Percentiles rank a stretch among this genome's conserved stretches.
Evolutionary conservation across 2,113 vertebrate species (phyloP).

Genomic region (Pimephales promelas): DNA sequence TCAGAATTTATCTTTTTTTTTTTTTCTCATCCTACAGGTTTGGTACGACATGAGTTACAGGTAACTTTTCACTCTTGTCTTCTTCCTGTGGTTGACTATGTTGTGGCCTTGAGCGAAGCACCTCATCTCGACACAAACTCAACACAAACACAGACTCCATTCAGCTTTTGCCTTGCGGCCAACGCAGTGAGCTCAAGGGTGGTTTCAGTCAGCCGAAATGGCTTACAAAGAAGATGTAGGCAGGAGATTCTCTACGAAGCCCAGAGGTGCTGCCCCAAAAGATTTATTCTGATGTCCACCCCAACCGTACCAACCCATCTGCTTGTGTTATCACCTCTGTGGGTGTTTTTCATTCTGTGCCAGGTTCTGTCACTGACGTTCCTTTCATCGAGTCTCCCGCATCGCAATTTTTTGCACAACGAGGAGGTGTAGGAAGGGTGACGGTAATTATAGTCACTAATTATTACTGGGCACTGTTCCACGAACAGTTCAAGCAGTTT

Average conservation of each 20-base stretch:
- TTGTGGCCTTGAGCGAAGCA: constrained; percentile 31
- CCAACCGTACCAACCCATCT: constrained; percentile 4
- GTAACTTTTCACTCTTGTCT: background rate
- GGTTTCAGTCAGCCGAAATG: background rate
- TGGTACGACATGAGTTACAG: background rate
- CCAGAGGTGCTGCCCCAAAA: background rate
- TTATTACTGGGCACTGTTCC: constrained; percentile 56
- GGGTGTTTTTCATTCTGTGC: constrained; percentile 12
- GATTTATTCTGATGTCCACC: constrained; percentile 3
- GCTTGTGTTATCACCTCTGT: constrained; percentile 17
- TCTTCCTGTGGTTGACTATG: background rate
- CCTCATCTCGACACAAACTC: background rate
- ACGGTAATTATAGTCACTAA: constrained; percentile 56
- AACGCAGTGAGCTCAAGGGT: constrained; percentile 7
- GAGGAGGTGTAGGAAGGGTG: constrained; percentile 54
- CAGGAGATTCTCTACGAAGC: background rate
- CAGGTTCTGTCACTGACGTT: background rate
- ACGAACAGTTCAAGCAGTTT: constrained; percentile 48
- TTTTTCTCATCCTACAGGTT: background rate
- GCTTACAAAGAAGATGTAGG: background rate
- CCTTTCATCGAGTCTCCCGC: constrained; percentile 12
- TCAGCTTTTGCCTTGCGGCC: constrained; percentile 3
- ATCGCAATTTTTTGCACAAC: constrained; percentile 17
- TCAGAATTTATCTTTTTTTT: background rate
- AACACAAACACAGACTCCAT: background rate